Base-by-base conservation (phyloP, 2,797 vertebrate species). In the Melanotaenia nigrans region DNA sequence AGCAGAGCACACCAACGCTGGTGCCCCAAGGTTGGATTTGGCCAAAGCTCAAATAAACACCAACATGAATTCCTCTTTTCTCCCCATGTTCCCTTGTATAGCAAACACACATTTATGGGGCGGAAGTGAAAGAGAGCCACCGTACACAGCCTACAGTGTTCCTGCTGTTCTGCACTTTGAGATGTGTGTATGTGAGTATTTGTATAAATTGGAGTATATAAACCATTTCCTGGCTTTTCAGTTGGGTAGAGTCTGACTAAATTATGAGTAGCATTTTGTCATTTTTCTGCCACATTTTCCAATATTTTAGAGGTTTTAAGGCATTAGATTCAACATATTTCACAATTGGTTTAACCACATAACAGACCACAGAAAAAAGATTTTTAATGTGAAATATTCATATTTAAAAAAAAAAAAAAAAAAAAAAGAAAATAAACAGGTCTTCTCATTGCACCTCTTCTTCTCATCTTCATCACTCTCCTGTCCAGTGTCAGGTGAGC, bases 1-100 rank as follows among this genome's bases (percentile, higher is more conserved):
- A 81, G 75, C 57, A 69, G 61, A 24, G 77, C 0, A 38, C 33
- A 68, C 90, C 86, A 83, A 42, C 25, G 11, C 75, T 57, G 68
- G 77, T 77, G 82, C 83, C 80, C 81, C 58, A 83, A 30, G 80
- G 88, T 85, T 87, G 86, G 87, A 92, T 92, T 92, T 90, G 89
- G 91, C 93, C 85, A 63, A 87, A 88, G 83, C 85, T 93, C 93
- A 93, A 91, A 94, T 95, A 95, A 95, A 95, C 94, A 95, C 74
- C 85, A 73, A 84, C 85, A 94, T 95, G 93, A 95, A 95, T 94
- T 93, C 94, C 90, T 91, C 93, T 93, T 94, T 95, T 95, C 93
- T 94, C 92, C 73, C 73, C 77, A 61, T 72, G 87, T 88, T 92
- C 92, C 89, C 89, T 92, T 87, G 59, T 88, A 90, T 86, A 90